Conservation (phyloP, 2,113 vertebrate species). For the Epinephelus cyanopodus region DNA sequence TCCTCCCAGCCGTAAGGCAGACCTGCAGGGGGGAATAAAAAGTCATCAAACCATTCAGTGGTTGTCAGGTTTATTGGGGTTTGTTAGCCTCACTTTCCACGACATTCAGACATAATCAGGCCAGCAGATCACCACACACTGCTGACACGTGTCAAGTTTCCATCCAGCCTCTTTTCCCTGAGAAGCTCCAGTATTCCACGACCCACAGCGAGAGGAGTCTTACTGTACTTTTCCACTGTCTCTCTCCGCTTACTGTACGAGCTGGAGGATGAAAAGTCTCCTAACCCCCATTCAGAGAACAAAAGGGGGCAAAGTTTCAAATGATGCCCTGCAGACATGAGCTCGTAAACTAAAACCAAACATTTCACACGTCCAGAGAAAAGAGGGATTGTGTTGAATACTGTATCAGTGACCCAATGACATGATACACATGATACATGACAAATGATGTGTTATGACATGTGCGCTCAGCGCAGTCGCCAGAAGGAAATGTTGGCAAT, state of each 20-base stretch:
- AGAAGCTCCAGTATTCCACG: not conserved
- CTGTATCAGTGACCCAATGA: not conserved
- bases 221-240: constrained; percentile 37
- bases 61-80: not conserved
- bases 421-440: no score
- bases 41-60: not conserved
- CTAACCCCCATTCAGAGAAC: not conserved
- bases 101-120: not conserved
- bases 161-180: not conserved
- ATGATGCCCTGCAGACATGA: not conserved
- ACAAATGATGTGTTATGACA: not conserved
- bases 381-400: not conserved
- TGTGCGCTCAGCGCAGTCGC: no score
- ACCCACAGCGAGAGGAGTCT: not conserved
- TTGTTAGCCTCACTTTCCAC: no score
- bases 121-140: not conserved
- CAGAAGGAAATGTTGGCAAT: no score
- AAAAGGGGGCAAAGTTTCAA: constrained; percentile 20
- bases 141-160: constrained; percentile 4
- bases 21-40: constrained; percentile 76
- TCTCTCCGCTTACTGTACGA: constrained; percentile 5
- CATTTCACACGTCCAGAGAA: not conserved
- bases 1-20: constrained; percentile 94
- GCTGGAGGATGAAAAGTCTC: not conserved
- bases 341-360: constrained; percentile 10